Evolutionary conservation across 2,888 invertebrate genomes (phyloP).

Genomic region (Aspidiotus rigidus): DNA sequence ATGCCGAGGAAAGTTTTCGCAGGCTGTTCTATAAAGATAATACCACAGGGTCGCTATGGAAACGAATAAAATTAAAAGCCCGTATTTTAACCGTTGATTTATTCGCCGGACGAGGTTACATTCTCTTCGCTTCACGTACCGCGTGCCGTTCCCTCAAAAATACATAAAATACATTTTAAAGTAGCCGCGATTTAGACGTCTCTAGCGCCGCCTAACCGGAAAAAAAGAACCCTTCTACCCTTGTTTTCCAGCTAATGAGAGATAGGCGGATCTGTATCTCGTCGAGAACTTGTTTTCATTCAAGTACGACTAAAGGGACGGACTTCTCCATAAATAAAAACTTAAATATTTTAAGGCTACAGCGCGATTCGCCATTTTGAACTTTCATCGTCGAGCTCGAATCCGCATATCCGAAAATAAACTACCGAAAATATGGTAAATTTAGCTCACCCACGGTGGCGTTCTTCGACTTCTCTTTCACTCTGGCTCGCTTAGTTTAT

Average conservation of each 20-base stretch:
- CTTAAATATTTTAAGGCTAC: slow-evolving; percentile 21
- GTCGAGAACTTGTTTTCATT: slow-evolving; percentile 23
- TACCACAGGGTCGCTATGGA: slow-evolving; percentile 19
- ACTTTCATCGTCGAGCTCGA: slow-evolving; percentile 7
- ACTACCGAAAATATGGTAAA: too few species aligned
- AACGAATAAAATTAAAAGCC: slow-evolving; percentile 29
- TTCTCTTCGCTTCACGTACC: slow-evolving; percentile 10
- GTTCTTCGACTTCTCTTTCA: too few species aligned
- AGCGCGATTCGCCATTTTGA: slow-evolving; percentile 26
- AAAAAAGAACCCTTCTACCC: slow-evolving; percentile 8
- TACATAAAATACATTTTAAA: slow-evolving; percentile 29
- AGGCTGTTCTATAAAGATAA: slow-evolving; percentile 10
- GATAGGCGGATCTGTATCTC: slow-evolving; percentile 25
- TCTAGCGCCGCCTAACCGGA: slow-evolving; percentile 3
- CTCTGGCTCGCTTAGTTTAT: too few species aligned
- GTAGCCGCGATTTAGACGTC: slow-evolving; percentile 23
- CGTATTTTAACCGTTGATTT: slow-evolving; percentile 29
- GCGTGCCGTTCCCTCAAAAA: slow-evolving; percentile 13
- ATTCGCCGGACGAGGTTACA: slow-evolving; percentile 25
- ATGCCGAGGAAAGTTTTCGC: background rate
- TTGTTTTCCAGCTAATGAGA: slow-evolving; percentile 24
- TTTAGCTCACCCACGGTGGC: too few species aligned
- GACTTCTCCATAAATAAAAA: slow-evolving; percentile 24
- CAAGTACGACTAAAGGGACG: slow-evolving; percentile 22
- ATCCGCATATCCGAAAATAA: too few species aligned